Evolutionary conservation across 2,113 vertebrate genomes (phyloP), one percentile per base, ranked within the genome.

Genomic region (Orthonyx spaldingii): DNA sequence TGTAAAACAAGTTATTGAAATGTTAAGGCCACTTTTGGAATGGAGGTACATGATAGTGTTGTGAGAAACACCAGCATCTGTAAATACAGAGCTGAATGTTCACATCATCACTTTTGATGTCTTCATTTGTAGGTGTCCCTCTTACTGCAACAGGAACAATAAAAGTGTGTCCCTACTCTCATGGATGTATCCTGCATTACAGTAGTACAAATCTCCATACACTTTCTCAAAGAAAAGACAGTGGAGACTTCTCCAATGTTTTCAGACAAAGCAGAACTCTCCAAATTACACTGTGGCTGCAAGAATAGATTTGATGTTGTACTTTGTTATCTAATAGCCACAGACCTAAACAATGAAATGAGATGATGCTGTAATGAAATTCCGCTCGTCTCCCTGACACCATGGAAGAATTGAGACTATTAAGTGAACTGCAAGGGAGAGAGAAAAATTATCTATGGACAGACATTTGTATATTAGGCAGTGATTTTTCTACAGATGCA

Each of bases 401-500:
- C 11, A 41, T 7, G 2, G 46, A 94, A 93, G 35, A 87, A 76
- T 37, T 59, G 50, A 89, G 44, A 39, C n/a, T 70, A 71, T 84
- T 75, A 91, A 71, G 77, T 42, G 82, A 79, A 79, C 47, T 91
- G 41, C 46, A 90, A 92, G 19, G 13, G 28, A 76, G 53, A 81
- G 42, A 87, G 24, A 85, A 80, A 96, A 95, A 87, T 68, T 85
- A 68, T 80, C 77, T 87, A 47, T 89, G 66, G 53, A 68, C 61
- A 71, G 59, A 24, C 47, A 72, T 95, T 97, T 90, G 42, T 93
- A 66, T 76, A 90, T 95, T 75, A 91, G 71, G 35, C 79, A 50
- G 37, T 79, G 90, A 85, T 94, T 90, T 92, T 92, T 89, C 90
- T 90, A 64, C 63, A 92, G 93, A 88, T 95, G 68, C 60, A 42